Evolutionary conservation across 1,140 invertebrate species (phyloP), one percentile per base, ranked within the genome.

Genomic region (Bilobella aurantiaca): DNA sequence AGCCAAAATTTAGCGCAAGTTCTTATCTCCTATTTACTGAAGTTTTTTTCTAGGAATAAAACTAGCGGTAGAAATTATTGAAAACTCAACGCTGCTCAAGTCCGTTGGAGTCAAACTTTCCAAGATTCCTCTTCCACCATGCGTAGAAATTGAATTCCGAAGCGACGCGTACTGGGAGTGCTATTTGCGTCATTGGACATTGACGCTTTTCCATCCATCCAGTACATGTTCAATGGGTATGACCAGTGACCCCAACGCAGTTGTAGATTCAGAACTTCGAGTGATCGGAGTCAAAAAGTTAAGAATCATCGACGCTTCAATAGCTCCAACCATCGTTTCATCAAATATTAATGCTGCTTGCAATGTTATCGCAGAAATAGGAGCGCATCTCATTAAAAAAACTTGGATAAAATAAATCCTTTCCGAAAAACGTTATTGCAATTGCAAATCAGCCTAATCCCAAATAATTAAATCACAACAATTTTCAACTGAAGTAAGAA

Each of bases 161-260:
- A 77, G 2, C 28, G 82, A 85, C 58, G 77, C 80, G 1, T 88
- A 85, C 72, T 87, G 86, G 83, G 83, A 81, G 63, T 90, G 88
- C 74, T 79, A 86, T 66, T 82, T 84, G 1, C 46, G 65, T 1
- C 23, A 68, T 8, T 32, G 61, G 27, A 31, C 70, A 0, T 28
- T 64, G 16, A 78, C 71, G 64, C 76, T 80, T 16, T 79, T 77
- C 69, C 79, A 80, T 64, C 76, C 76, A 18, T 77, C 76, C 1
- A 82, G 82, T 58, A 84, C 82, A 1, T 82, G 81, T 74, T 80
- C 80, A 69, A 84, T 84, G 82, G 83, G 83, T 1, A 78, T 79
- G 0, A 62, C 67, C 0, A 67, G 69, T 31, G 80, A 84, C 70
- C 70, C 71, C 1, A 75, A 77, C 65, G 79, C 84, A 27, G 85